Conservation (phyloP, 2,113 vertebrate species). For the Indri indri region DNA sequence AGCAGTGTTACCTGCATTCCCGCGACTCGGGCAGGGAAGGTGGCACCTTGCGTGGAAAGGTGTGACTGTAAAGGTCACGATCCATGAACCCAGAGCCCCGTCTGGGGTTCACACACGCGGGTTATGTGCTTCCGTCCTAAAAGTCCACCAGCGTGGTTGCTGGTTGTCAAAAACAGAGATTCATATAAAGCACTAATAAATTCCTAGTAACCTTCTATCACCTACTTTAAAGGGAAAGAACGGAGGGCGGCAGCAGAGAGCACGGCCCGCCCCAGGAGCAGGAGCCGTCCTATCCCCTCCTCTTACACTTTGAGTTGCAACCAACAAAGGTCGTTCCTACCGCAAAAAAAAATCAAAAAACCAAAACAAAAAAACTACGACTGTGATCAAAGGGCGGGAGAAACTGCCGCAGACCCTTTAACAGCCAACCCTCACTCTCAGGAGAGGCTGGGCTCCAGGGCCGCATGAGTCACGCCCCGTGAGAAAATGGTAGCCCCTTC, state of each 20-base stretch:
- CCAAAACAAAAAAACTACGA: too few relatives aligned
- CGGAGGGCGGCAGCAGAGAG: background rate
- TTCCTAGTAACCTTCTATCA: background rate
- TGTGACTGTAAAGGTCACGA: background rate
- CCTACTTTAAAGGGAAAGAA: background rate
- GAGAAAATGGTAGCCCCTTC: background rate
- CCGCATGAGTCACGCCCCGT: accelerated
- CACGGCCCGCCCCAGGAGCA: too few relatives aligned
- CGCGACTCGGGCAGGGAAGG: background rate
- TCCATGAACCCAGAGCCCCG: accelerated
- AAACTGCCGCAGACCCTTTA: background rate
- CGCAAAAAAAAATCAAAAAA: too few relatives aligned
- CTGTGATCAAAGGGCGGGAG: too few relatives aligned
- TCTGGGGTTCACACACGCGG: accelerated
- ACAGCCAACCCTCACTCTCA: accelerated
- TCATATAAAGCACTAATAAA: accelerated
- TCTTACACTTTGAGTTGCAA: too few relatives aligned
- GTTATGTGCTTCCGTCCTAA: accelerated
- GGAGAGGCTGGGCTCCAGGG: background rate
- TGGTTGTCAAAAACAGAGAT: background rate
- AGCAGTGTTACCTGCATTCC: background rate
- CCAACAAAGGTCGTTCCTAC: too few relatives aligned
- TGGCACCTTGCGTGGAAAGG: background rate
- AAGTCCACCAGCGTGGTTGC: background rate
- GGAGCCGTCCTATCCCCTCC: too few relatives aligned